phyloP scores from a whole-genome alignment of 2,113 vertebrate species.

The Zosterops pallidus region DNA sequence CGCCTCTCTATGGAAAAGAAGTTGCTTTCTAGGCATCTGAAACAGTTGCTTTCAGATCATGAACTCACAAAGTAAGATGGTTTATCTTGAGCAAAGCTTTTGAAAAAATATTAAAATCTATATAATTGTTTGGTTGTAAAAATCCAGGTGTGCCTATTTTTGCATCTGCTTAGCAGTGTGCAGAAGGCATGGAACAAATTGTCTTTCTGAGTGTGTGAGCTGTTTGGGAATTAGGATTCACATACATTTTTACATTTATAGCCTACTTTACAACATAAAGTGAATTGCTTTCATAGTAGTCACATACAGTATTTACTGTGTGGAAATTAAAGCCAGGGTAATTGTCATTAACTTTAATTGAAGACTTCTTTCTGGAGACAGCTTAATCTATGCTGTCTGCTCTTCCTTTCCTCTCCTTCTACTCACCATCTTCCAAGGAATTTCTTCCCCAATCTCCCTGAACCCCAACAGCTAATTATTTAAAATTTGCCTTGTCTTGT shows the following conservation, averaged over 20 bases:
- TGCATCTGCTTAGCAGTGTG: neutral
- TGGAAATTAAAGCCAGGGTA: neutral
- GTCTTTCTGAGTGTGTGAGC: neutral
- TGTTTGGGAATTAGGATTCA: neutral
- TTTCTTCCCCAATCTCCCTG: neutral
- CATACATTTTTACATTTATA: neutral
- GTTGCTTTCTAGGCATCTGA: conserved; percentile 93
- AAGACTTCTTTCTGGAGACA: neutral
- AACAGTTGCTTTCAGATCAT: conserved; percentile 93
- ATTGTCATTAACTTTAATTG: neutral
- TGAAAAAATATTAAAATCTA: neutral
- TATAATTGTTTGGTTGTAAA: neutral
- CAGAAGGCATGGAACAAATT: neutral
- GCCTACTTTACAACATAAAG: neutral
- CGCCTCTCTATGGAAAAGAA: conserved; percentile 99
- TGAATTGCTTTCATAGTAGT: neutral
- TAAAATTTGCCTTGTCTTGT: neutral
- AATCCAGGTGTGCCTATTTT: neutral
- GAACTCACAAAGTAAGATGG: conserved; percentile 92
- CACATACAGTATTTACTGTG: neutral
- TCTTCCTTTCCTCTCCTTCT: neutral
- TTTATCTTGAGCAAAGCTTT: neutral
- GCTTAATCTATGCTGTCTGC: neutral
- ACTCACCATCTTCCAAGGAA: neutral
- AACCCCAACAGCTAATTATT: neutral